These are phyloP conservation scores for Epizoanthus fatuus DNA, from an alignment of 92 coral and sea anemone genomes.

Conservation along the genomic window DNA sequence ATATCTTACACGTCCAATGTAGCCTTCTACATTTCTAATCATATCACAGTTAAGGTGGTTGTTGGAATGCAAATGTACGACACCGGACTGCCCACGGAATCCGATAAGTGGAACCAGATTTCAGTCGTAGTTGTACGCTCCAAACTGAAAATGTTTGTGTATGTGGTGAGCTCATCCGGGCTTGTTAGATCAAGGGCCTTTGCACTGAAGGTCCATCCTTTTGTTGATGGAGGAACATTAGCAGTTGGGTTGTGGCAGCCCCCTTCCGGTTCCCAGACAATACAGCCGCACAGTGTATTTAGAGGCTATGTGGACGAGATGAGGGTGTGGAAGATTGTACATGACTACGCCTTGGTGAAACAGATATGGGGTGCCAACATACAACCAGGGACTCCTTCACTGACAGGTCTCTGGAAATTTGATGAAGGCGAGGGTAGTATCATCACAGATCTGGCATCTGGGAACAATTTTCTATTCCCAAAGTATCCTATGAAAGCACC, in stretches of 20 bases:
- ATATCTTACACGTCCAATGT: constrained; percentile 62
- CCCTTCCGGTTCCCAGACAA: constrained; percentile 56
- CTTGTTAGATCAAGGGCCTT: constrained; percentile 57
- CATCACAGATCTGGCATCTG: constrained; percentile 57
- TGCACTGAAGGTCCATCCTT: constrained; percentile 38
- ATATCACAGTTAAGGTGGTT: constrained; percentile 59
- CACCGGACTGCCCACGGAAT: constrained; percentile 57
- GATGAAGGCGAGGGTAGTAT: constrained; percentile 66
- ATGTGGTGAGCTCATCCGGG: constrained; percentile 58
- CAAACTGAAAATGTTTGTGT: constrained; percentile 59
- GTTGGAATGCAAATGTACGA: constrained; percentile 64
- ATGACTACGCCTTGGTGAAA: constrained; percentile 69
- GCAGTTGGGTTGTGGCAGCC: constrained; percentile 82
- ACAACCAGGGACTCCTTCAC: constrained; percentile 45
- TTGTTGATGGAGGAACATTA: constrained; percentile 59
- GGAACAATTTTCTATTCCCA: constrained; percentile 59
- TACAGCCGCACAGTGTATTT: constrained; percentile 49
- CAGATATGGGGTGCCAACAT: constrained; percentile 71
- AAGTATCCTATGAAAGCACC: constrained; percentile 66
- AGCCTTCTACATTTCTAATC: constrained; percentile 62
- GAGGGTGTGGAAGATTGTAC: constrained; percentile 61
- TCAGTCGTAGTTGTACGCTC: constrained; percentile 59
- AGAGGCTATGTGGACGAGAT: constrained; percentile 70
- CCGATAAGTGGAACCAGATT: constrained; percentile 69
- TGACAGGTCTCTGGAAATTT: constrained; percentile 72